Base-by-base conservation (phyloP, 2,888 invertebrate species). In the Lucinisca nassula region DNA sequence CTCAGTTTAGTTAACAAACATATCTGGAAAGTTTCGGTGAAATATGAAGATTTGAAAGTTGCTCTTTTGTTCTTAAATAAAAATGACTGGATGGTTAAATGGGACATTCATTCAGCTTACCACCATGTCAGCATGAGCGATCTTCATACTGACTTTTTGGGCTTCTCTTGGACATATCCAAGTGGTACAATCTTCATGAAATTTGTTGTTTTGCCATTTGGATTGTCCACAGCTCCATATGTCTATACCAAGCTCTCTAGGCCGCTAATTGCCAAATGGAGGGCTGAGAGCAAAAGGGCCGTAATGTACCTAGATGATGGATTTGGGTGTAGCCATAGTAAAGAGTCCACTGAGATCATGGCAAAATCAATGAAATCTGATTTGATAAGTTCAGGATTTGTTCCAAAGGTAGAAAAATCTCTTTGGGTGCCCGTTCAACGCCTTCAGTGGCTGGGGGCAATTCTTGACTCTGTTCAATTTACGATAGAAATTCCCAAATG, bases 271-370 rank as follows among this genome's bases (percentile, higher is more conserved):
- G n/a, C n/a, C n/a, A n/a, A n/a, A n/a, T n/a, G n/a, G n/a, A 51
- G 82, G 45, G 72, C 72, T 58, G 88, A 88, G 37, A 88, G 86
- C 14, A 82, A 45, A n/a, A 55, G 70, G 45, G 58, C 80, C 17
- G 35, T 85, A 37, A 86, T 88, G 86, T 88, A 85, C 55, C 35
- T 87, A 27, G 91, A 88, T 61, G 88, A 89, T 51, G 88, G 86
- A 35, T 77, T 88, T 58, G 84, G 74, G 12, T 45, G 77, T 74
- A 74, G 45, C 24, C 49, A n/a, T 32, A 32, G 55, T 49, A 24
- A 49, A n/a, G 55, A 45, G 37, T 12, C 17, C 55, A 17, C 40
- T 45, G 12, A 12, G 24, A 27, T 51, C 21, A 73, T 78, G 61
- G 49, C 49, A 38, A 37, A n/a, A n/a, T 61, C 79, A 37, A 73